Base-by-base conservation (phyloP, 2,888 invertebrate genomes). In the Rhorus exstirpatorius region DNA sequence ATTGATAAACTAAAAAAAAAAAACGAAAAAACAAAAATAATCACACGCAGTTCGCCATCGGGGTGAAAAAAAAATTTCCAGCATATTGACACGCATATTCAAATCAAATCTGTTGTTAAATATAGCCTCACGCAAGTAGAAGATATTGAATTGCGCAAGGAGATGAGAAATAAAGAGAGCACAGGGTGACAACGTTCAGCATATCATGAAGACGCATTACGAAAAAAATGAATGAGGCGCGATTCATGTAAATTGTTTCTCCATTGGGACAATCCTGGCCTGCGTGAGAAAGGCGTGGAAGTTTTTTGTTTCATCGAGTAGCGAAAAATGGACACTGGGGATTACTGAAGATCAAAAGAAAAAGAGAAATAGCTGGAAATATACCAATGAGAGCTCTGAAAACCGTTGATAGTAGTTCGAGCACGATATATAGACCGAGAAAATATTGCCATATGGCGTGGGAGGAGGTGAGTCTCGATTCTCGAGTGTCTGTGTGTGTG, bases 401-500 rank as follows among this genome's bases (percentile, higher is more conserved):
- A 80, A 82, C 84, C 78, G 80, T 80, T 84, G 31, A 51, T 53
- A 70, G 68, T 51, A 70, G 67, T 58, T 71, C 53, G 71, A 67
- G 60, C 55, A 58, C 17, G 58, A 68, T 58, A 72, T 75, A n/a
- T 65, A 65, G 63, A 55, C 51, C 71, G 67, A 79, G 65, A 44
- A 70, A 46, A 79, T 79, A 67, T 79, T 78, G 72, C 84, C 88
- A 89, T 88, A 88, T 88, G 88, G 85, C 76, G 83, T 86, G 82
- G 84, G 81, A 65, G 82, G 79, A 60, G 70, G 75, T 71, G 51
- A 70, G 70, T 75, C 65, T 58, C 58, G 58, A 61, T 67, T 58
- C 79, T 65, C 72, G 65, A 75, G 49, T n/a, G n/a, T n/a, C n/a
- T n/a, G n/a, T 74, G 35, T 60, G 51, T 70, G 51, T 58, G 41